Evolutionary conservation across 2,888 invertebrate genomes (phyloP), one percentile per base, ranked within the genome.

Genomic region (Nymphalis c-album): DNA sequence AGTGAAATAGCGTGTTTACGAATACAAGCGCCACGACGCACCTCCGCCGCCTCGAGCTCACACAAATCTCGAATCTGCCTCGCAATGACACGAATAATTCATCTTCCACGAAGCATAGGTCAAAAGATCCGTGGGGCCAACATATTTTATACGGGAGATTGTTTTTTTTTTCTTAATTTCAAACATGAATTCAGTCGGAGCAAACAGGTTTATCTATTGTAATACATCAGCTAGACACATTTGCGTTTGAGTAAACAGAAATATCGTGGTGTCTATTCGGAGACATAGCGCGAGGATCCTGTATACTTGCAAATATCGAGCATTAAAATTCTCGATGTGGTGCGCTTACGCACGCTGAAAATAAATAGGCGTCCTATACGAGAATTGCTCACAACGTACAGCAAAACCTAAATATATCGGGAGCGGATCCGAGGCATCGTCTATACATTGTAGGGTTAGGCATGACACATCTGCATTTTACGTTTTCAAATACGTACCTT

Each of bases 1-100:
- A 89, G 87, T 88, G 85, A 90, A 85, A 88, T 85, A 88, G 80
- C 83, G 80, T 79, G 80, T 79, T 79, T 77, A 78, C 79, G 78
- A 78, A 79, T 75, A 77, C 77, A 76, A 76, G 73, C 76, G 74
- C 73, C 75, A 77, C 73, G 73, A 74, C 76, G 75, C 73, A 76
- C 76, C 78, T 74, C 78, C 78, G 80, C 78, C 81, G 77, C 78
- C 76, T 73, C 75, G 76, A 69, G 61, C 62, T 61, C 68, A 68
- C 68, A 70, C 70, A 68, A 76, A 78, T 79, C 79, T 85, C 83
- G 85, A 83, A 85, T 84, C 85, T 82, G 81, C 75, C 78, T 78
- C 70, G 81, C 80, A 83, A 80, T 80, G 80, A 80, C 75, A 78
- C 76, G 77, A 79, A 78, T 84, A 84, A 88, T 89, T 83, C 81